Conservation (phyloP, 1,140 invertebrate genomes). For the Meloidogyne chitwoodi region DNA sequence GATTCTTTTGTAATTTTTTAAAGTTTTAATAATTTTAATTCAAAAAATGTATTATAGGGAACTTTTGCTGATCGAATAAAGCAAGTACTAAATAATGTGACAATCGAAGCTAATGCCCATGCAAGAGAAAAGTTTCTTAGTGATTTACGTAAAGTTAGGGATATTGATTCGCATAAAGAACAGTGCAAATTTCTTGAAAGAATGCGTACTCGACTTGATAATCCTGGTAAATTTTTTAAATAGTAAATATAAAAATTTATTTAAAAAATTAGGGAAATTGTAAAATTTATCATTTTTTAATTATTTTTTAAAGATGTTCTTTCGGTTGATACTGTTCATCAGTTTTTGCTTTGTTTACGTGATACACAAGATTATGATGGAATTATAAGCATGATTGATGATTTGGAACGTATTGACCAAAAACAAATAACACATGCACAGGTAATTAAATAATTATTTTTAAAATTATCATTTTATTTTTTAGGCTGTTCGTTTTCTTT, state of each 20-base stretch:
- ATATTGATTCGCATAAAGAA: conserved; percentile 79
- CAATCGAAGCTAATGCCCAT: conserved; percentile 76
- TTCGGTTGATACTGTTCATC: conserved; percentile 67
- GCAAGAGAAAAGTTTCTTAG: conserved; percentile 94
- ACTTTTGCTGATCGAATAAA: conserved; percentile 50
- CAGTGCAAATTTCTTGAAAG: conserved; percentile 78
- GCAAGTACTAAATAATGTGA: conserved; percentile 75
- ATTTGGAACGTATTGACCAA: conserved; percentile 85
- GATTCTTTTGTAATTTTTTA: conserved; percentile 6
- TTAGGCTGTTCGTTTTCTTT: conserved; percentile 78
- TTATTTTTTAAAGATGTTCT: conserved; percentile 81
- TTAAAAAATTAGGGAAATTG: no score
- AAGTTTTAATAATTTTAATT: background rate
- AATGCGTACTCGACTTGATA: conserved; percentile 86
- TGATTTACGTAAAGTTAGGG: conserved; percentile 85
- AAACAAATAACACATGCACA: conserved; percentile 82
- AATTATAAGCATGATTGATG: conserved; percentile 93
- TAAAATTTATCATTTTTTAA: no score
- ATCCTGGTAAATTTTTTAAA: conserved; percentile 66
- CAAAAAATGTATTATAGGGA: conserved; percentile 2
- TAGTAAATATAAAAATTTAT: no score
- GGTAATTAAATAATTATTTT: background rate
- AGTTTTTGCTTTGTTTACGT: conserved; percentile 46
- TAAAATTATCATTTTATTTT: background rate
- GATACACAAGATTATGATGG: conserved; percentile 82